Base-by-base conservation (phyloP, 2,113 vertebrate genomes). In the Chamaea fasciata region DNA sequence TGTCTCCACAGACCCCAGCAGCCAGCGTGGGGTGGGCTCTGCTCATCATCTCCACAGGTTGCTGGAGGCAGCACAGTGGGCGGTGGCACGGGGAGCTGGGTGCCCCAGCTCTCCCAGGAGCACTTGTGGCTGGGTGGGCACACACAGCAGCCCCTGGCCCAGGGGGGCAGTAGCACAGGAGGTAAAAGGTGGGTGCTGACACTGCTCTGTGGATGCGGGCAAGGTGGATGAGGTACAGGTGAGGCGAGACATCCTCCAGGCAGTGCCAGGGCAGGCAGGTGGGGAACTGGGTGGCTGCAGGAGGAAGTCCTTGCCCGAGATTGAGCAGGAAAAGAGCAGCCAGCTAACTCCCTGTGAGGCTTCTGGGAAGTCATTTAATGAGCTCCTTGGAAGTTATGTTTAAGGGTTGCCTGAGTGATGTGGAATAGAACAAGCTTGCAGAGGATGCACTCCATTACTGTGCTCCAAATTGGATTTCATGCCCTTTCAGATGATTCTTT, bases 21-120 rank as follows among this genome's bases (percentile, higher is more conserved):
- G 81, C 39, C 52, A 24, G 4, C 4, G 50, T 1, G 2, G 33
- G 7, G 41, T 1, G 42, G 79, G 90, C 52, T 46, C 8, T 23
- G 5, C 15, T 53, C 64, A 13, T 28, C 37, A 11, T 2, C 59
- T 14, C 1, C 8, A 11, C 13, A 1, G 23, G 1, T 4, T 26
- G 63, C 39, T 60, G 65, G 17, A 23, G 64, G 79, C 83, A 44
- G 76, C n/a, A 35, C 13, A 3, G 8, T 0, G 0, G 4, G 70
- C 70, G 26, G 16, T 4, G 28, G 83, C 4, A 47, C 56, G 44
- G 13, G 19, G 35, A 28, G 35, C 49, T 26, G 24, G 55, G 60
- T 24, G 52, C 59, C 41, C 27, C 0, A 4, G 28, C 15, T 6
- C 15, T 55, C 8, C 59, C 17, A 1, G 0, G 3, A 41, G 71